Base-by-base conservation (phyloP, 2,113 vertebrate species). In the Euleptes europaea region DNA sequence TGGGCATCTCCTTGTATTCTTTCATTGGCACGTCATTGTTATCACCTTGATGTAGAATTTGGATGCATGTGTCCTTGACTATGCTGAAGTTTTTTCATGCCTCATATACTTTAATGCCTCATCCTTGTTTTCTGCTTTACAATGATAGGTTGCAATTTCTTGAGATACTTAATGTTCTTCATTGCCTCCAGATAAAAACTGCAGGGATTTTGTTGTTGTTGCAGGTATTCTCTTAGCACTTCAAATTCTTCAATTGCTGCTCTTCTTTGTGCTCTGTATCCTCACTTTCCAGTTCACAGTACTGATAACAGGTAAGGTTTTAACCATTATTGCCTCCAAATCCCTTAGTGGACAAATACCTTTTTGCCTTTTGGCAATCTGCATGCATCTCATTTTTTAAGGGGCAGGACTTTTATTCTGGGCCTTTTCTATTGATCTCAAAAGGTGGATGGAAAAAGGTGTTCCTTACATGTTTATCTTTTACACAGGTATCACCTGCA, bases 221-320 rank as follows among this genome's bases (percentile, higher is more conserved):
- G 3, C 93, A 99, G 99, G 83, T 99, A 99, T 75, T 99, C 98
- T 1, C 92, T 99, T 86, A 98, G 98, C 94, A 99, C 98, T 3
- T 98, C 98, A 2, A 98, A 99, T 92, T 98, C 98, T 4, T 98
- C 98, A 60, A 99, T 99, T 10, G 99, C 99, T 23, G 98, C 98
- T 69, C 97, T 99, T 8, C 97, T 99, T 23, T 99, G 98, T 82
- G 98, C 98, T 35, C 96, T 99, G 31, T 99, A 99, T 90, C 98
- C 98, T 3, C 98, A 99, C 87, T 99, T 99, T 87, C 99, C 99
- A 1, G 97, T 98, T 81, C 98, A 99, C 93, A 99, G 99, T 90
- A 99, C 98, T 0, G 99, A 99, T 92, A 99, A 99, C 93, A 95
- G 98, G 99, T 99, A 95, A 95, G 95, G 57, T 19, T 44, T 28